Conservation (phyloP, 2,113 vertebrate species). For the Barbus barbus region DNA sequence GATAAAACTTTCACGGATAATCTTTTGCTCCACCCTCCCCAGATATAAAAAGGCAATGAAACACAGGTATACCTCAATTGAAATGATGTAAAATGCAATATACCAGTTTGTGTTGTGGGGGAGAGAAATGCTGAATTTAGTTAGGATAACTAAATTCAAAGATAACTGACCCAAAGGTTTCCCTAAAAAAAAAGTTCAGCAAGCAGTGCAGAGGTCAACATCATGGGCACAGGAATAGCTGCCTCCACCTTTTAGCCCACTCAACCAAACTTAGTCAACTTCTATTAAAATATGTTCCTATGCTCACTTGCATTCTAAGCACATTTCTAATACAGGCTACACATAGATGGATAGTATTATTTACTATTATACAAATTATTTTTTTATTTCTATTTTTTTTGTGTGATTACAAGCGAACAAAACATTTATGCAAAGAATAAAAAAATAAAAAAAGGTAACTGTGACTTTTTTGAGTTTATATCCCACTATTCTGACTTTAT, state of each 20-base stretch:
- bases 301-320: neutral
- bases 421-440: too few species aligned
- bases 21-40: slow-evolving; percentile 24
- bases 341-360: too few species aligned
- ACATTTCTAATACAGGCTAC: neutral
- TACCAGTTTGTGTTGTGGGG: neutral
- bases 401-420: too few species aligned
- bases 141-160: neutral
- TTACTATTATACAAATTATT: too few species aligned
- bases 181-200: neutral
- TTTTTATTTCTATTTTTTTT: too few species aligned
- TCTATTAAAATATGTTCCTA: neutral
- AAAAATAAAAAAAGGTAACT: too few species aligned
- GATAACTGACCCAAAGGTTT: neutral
- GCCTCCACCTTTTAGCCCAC: neutral
- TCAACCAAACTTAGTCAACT: neutral
- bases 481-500: too few species aligned
- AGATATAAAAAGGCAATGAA: slow-evolving; percentile 46
- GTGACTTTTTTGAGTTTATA: too few species aligned
- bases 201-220: neutral
- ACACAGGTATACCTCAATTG: slow-evolving; percentile 14
- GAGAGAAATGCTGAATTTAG: neutral
- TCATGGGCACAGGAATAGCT: neutral
- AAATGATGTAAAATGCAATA: too few species aligned
- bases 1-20: slow-evolving; percentile 48